Percentiles rank a stretch among this genome's conserved stretches.
Evolutionary conservation across 2,797 vertebrate genomes (phyloP).

Genomic region (Silurus aristotelis): DNA sequence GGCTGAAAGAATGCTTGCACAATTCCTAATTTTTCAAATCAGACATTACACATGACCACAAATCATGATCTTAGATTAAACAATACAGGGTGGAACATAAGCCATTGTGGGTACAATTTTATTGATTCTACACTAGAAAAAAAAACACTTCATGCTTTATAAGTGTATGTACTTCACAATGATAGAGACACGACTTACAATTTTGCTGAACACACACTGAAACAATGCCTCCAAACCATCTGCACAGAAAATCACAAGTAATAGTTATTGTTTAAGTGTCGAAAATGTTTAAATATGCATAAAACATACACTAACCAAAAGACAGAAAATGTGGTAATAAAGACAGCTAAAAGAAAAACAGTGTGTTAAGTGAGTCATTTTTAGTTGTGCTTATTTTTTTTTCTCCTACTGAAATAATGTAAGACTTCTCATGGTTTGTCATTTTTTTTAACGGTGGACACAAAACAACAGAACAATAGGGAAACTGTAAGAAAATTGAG

Average conservation of each 20-base stretch:
- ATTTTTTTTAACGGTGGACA: conserved; percentile 15
- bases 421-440: conserved; percentile 24
- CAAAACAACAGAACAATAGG: conserved; percentile 37
- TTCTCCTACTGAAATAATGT: conserved; percentile 30
- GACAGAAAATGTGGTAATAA: not conserved
- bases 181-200: not conserved
- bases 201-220: not conserved
- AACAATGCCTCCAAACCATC: not conserved
- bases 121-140: conserved; percentile 32
- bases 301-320: not conserved
- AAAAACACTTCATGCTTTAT: conserved; percentile 3
- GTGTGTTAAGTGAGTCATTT: conserved; percentile 16
- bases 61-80: conserved; percentile 52
- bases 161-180: not conserved
- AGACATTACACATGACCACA: conserved; percentile 66
- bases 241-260: not conserved
- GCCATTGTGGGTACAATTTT: conserved; percentile 20
- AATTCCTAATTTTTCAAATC: conserved; percentile 77
- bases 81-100: not conserved
- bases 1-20: conserved; percentile 61
- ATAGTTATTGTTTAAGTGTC: not conserved
- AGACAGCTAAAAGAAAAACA: not conserved
- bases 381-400: conserved; percentile 18
- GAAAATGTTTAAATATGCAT: not conserved
- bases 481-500: conserved; percentile 38